Evolutionary conservation across 2,888 invertebrate species (phyloP).

Genomic region (Aspidiotus destructor): DNA sequence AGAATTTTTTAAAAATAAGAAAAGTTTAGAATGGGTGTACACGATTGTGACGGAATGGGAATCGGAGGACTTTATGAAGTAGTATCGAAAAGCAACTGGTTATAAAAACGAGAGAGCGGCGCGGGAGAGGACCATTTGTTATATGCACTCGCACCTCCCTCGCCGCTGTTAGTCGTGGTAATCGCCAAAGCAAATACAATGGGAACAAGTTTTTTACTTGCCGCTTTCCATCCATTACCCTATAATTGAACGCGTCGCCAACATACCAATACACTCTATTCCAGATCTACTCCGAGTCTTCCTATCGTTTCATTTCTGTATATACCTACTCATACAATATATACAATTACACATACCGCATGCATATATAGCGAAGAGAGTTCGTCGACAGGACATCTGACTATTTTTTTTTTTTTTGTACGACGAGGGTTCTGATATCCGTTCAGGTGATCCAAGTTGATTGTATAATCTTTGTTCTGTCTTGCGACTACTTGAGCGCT

Average conservation of each 20-base stretch:
- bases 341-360: background rate
- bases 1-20: no score
- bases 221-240: slow-evolving; percentile 29
- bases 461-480: no score
- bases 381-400: slow-evolving; percentile 4
- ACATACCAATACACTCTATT: slow-evolving; percentile 24
- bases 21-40: no score
- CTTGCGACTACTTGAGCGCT: no score
- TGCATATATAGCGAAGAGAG: background rate
- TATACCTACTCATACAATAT: background rate
- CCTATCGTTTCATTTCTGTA: no score
- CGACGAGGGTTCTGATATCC: background rate
- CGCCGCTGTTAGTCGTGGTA: slow-evolving; percentile 18
- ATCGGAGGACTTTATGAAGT: background rate
- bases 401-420: background rate
- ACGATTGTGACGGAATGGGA: background rate
- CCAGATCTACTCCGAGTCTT: background rate
- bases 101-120: slow-evolving; percentile 1
- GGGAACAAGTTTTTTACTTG: slow-evolving; percentile 25
- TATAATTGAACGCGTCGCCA: slow-evolving; percentile 24
- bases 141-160: background rate
- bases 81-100: no score
- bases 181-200: slow-evolving; percentile 26
- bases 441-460: no score
- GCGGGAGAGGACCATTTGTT: slow-evolving; percentile 22